A percentile compares a stretch with the other conserved stretches of the same genome.
Evolutionary conservation across 2,797 vertebrate genomes (phyloP).

Genomic region (Ceryle rudis): DNA sequence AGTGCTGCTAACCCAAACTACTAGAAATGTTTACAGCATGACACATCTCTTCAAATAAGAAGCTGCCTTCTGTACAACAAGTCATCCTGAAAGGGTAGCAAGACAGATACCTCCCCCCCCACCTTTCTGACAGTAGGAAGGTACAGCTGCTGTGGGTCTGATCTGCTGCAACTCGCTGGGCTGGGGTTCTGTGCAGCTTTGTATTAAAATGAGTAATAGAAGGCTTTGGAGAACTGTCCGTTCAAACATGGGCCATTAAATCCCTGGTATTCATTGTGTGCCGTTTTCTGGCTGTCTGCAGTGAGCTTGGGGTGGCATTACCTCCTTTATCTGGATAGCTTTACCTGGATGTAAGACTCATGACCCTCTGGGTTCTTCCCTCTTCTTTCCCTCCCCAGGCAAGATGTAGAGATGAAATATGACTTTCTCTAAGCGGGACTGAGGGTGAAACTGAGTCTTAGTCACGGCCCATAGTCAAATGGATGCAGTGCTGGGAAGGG

Average conservation of each 20-base stretch:
- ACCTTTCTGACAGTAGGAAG: neutral
- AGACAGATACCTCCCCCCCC: neutral
- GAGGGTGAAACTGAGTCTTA: neutral
- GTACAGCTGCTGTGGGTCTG: neutral
- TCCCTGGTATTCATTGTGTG: neutral
- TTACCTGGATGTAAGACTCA: neutral
- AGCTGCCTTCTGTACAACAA: slow-evolving; percentile 10
- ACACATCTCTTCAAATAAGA: slow-evolving; percentile 11
- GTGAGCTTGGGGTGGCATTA: neutral
- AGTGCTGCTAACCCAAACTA: slow-evolving; percentile 40
- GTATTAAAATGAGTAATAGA: neutral
- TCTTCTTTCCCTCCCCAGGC: neutral
- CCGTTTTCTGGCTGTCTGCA: neutral
- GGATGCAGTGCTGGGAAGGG: neutral
- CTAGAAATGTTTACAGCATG: slow-evolving; percentile 39
- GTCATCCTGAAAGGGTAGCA: neutral
- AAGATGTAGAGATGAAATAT: neutral
- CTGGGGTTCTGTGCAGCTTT: neutral
- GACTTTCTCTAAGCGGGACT: neutral
- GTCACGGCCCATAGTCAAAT: too few species aligned
- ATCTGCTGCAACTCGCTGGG: neutral
- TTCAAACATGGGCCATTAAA: neutral
- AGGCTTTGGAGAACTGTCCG: neutral
- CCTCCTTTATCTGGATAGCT: neutral
- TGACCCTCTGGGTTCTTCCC: neutral